Evolutionary conservation across 2,888 invertebrate species (phyloP), one percentile per base, ranked within the genome.

Genomic region (Venusia cambrica): DNA sequence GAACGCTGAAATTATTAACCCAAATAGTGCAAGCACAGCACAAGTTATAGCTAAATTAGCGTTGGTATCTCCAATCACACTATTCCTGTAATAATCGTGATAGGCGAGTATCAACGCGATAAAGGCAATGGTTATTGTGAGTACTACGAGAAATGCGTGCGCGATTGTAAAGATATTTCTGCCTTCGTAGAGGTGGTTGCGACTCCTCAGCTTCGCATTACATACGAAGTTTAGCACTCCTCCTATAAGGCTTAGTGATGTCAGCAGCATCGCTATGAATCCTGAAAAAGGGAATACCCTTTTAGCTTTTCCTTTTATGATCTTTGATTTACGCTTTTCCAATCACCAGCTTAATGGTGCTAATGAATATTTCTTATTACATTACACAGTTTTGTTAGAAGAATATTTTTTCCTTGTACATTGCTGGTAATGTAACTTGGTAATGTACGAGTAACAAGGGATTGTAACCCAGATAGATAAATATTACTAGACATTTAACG

Each of bases 211-310:
- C 50, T 10, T 8, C 38, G 42, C 2, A 3, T 54, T 40, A 12
- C 53, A 56, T 4, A 58, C 5, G 1, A 73, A 52, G 21, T 67
- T 63, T 9, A 59, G 5, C 0, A 71, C 5, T 10, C 73, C 80
- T 19, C 71, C 74, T 9, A 73, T 10, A 1, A 78, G 54, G 44
- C 63, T 76, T 0, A 70, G 9, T 1, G 58, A 4, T 1, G 76
- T 70, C 2, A 73, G 41, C 3, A 73, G 2, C 54, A 78, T 43
- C 3, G 77, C 73, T 5, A 69, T 16, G 6, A 77, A 37, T 32
- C 80, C 80, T 80, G 66, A 34, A 76, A 62, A 6, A 46, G 40
- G 1, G 9, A 18, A 12, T n/a, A n/a, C n/a, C n/a, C n/a, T n/a
- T n/a, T n/a, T n/a, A n/a, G n/a, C n/a, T n/a, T n/a, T n/a, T n/a